Evolutionary conservation across 2,888 invertebrate species (phyloP).

Genomic region (Scrobipalpa costella): DNA sequence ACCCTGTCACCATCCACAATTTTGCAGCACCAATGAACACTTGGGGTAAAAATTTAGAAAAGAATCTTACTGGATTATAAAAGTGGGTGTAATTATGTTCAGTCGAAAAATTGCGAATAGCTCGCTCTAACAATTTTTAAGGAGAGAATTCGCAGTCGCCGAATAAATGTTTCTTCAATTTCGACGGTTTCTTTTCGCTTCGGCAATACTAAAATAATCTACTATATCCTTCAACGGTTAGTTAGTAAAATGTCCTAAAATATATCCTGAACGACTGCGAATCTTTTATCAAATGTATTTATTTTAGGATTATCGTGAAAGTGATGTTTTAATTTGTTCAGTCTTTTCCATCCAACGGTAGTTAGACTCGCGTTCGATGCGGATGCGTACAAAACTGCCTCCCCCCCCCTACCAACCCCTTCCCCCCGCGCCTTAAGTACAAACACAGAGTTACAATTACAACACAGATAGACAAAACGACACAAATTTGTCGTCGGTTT

Average conservation of each 20-base stretch:
- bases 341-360: slow-evolving; percentile 26
- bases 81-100: slow-evolving; percentile 28
- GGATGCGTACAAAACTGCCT: slow-evolving; percentile 32
- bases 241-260: no score
- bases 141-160: background rate
- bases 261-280: no score
- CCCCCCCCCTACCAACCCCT: no score
- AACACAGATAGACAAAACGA: slow-evolving; percentile 48
- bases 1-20: slow-evolving; percentile 66
- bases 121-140: no score
- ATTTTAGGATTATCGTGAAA: background rate
- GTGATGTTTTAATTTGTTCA: slow-evolving; percentile 2
- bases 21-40: slow-evolving; percentile 74
- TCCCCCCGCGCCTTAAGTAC: slow-evolving; percentile 48
- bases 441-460: slow-evolving; percentile 30
- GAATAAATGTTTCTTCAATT: no score
- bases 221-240: no score
- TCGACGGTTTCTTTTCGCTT: no score
- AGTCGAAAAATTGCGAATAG: no score
- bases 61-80: slow-evolving; percentile 31
- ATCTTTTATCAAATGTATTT: background rate
- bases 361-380: slow-evolving; percentile 32
- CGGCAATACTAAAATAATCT: no score
- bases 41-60: slow-evolving; percentile 51
- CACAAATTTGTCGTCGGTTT: slow-evolving; percentile 41